A percentile compares a stretch with the other conserved stretches of the same genome.
phyloP scores from a whole-genome alignment of 2,797 vertebrate species.

The Sarcoramphus papa region DNA sequence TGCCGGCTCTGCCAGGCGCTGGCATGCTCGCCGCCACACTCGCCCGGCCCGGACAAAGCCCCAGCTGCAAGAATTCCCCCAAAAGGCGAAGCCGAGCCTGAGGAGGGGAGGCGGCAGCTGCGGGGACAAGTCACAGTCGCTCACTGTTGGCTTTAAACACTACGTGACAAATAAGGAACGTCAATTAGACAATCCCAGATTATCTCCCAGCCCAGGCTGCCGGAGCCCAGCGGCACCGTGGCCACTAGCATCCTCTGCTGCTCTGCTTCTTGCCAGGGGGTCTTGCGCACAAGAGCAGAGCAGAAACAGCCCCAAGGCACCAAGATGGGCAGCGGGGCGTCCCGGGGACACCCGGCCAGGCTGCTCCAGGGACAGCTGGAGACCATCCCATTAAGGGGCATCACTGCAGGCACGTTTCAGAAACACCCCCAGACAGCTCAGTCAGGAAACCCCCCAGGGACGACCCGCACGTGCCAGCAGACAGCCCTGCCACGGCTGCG shows the following conservation, averaged over 20 bases:
- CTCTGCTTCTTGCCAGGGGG: not conserved
- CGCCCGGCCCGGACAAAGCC: not conserved
- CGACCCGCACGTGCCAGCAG: fast-evolving
- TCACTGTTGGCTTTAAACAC: conserved; percentile 40
- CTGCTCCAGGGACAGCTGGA: not conserved
- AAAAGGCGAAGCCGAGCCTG: not conserved
- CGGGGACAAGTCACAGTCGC: not conserved
- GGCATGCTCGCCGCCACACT: not conserved
- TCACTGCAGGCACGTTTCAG: not conserved
- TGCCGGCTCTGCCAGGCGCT: not conserved
- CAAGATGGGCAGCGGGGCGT: fast-evolving
- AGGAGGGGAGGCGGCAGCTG: conserved; percentile 3
- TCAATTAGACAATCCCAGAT: conserved; percentile 34
- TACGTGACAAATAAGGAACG: not conserved
- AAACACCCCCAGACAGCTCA: not conserved
- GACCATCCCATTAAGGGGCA: not conserved
- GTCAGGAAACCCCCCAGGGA: not conserved
- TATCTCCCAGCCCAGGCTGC: not conserved
- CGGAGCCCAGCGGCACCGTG: fast-evolving
- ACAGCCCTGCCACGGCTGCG: not conserved
- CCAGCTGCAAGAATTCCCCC: not conserved
- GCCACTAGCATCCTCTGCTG: not conserved
- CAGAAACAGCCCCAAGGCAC: not conserved
- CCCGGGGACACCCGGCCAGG: fast-evolving
- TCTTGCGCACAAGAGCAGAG: not conserved